Conservation (phyloP, 2,113 vertebrate genomes). For the Propithecus coquereli region DNA sequence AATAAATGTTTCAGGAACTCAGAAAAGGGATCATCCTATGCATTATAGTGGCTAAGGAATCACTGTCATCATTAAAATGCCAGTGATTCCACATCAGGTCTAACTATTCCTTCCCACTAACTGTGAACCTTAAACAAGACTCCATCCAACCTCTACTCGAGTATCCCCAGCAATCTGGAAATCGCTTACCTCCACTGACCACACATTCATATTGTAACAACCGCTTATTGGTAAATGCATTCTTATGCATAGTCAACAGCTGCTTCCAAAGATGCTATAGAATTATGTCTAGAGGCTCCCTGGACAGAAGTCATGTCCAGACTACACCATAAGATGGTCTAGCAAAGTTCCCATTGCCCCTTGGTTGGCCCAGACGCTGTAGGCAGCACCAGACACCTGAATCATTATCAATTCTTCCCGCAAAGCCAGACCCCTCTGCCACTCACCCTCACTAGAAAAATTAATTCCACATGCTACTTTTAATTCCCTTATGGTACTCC, state of each 20-base stretch:
- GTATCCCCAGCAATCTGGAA: neutral
- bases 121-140: neutral
- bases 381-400: neutral
- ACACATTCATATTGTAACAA: neutral
- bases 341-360: neutral
- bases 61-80: neutral
- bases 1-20: neutral
- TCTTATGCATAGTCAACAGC: neutral
- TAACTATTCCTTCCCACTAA: neutral
- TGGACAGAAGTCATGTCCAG: neutral
- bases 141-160: neutral
- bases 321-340: neutral
- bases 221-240: neutral
- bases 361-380: neutral
- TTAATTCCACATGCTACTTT: neutral
- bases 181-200: neutral
- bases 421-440: neutral
- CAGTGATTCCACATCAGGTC: neutral
- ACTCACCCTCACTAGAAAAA: neutral
- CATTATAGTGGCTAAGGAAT: neutral
- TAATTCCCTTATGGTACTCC: neutral
- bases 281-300: neutral
- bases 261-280: neutral
- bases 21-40: neutral
- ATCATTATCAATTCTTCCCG: neutral